Evolutionary conservation across 2,888 invertebrate species (phyloP), one percentile per base, ranked within the genome.

Genomic region (Arge pagana): DNA sequence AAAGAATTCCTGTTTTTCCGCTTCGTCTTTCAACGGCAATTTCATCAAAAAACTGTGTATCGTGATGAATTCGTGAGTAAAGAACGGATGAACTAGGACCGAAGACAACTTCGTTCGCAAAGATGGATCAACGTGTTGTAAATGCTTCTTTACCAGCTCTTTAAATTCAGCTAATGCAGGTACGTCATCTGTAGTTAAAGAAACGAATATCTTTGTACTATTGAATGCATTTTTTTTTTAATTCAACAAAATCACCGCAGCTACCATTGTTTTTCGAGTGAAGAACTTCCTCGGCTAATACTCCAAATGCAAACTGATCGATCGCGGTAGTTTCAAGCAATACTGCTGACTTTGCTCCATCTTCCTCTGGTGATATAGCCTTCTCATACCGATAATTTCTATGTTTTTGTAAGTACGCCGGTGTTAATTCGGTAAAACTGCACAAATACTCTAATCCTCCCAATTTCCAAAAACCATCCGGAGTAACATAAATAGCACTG

Each of bases 391-490:
- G 85, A 64, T 85, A 82, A 53, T 81, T 80, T 67, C 83, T 83
- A 10, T 86, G 83, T 75, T 87, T 85, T 66, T 83, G 84, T 36
- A 90, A 78, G 67, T 88, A 85, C 31, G 83, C 81, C 45, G 81
- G 71, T 39, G 83, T 86, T 11, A 90, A 74, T 57, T 90, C 89
- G 52, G 78, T 79, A 62, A 85, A 85, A 60, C 83, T 81, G 75
- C 86, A 89, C 8, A 90, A 80, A 72, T 87, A 90, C 72, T 95
- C 93, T 67, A 94, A 80, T 3, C 92, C 92, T 8, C 90, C 92
- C 23, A 95, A 80, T 70, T 91, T 90, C 95, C 95, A 95, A 52
- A 84, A 85, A 0, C 93, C 93, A 77, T 93, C 90, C 11, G 84
- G 83, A 19, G 89, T 86, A 5, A 94, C 86, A 78, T 90, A 95